Conservation (phyloP, 2,113 vertebrate genomes). For the Haemorhous mexicanus region DNA sequence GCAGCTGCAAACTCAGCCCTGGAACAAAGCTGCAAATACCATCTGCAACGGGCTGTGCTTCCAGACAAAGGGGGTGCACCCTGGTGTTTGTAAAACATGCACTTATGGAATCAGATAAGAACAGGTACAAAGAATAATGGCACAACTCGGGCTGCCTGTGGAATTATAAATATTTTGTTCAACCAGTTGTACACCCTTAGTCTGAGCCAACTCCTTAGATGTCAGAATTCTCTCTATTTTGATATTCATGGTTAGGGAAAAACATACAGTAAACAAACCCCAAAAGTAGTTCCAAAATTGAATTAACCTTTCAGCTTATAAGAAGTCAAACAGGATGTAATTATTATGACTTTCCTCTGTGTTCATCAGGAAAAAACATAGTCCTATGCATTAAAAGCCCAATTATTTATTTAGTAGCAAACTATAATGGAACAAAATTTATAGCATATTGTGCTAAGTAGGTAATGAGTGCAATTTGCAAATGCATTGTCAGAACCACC, state of each 20-base stretch:
- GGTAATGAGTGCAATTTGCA: background rate
- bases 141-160: background rate
- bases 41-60: background rate
- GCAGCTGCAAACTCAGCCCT: background rate
- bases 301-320: background rate
- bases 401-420: background rate
- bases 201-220: background rate
- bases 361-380: background rate
- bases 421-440: background rate
- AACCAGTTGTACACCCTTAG: background rate
- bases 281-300: background rate
- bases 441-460: background rate
- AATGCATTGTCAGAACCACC: background rate
- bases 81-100: background rate
- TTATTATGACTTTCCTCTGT: background rate
- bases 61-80: background rate
- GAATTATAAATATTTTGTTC: background rate
- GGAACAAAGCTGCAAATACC: background rate
- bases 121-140: background rate
- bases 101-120: background rate
- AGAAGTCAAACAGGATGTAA: background rate
- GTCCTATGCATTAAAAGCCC: background rate
- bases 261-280: background rate
- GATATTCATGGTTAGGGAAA: fast-evolving
- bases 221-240: background rate